A percentile compares a stretch with the other conserved stretches of the same genome.
Evolutionary conservation across 2,888 invertebrate species (phyloP).

Genomic region (Epirrita christyi): DNA sequence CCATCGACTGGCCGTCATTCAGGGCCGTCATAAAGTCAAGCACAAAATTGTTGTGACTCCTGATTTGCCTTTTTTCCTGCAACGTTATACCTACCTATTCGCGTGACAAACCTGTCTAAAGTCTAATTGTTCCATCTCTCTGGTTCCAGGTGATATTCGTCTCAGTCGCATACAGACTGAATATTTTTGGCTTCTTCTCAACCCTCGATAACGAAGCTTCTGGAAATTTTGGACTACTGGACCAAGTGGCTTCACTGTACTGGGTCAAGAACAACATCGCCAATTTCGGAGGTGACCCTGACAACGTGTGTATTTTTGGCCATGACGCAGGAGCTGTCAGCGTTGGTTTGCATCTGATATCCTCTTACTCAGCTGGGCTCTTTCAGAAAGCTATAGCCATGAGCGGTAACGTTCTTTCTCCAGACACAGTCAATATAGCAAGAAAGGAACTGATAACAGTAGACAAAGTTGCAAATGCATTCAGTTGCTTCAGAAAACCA

Average conservation of each 20-base stretch:
- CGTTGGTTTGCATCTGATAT: slow-evolving; percentile 90
- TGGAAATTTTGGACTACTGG: slow-evolving; percentile 92
- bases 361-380: slow-evolving; percentile 87
- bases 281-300: slow-evolving; percentile 89
- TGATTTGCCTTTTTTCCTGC: too few relatives aligned
- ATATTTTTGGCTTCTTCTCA: slow-evolving; percentile 93
- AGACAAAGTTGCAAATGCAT: slow-evolving; percentile 86
- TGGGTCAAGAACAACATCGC: slow-evolving; percentile 92
- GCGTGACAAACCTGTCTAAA: too few relatives aligned
- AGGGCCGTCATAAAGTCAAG: too few relatives aligned
- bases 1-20: too few relatives aligned
- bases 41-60: too few relatives aligned
- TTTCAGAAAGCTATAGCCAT: slow-evolving; percentile 92
- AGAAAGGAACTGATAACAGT: slow-evolving; percentile 86
- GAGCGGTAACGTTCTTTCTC: slow-evolving; percentile 90
- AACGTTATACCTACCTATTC: too few relatives aligned
- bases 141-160: slow-evolving; percentile 88
- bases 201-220: slow-evolving; percentile 90
- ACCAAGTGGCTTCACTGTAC: slow-evolving; percentile 91
- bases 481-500: slow-evolving; percentile 88
- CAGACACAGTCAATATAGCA: slow-evolving; percentile 86
- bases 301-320: slow-evolving; percentile 91
- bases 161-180: slow-evolving; percentile 91
- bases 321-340: slow-evolving; percentile 93
- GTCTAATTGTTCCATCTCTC: too few relatives aligned